Conservation (phyloP, 2,113 vertebrate genomes). For the human region DNA sequence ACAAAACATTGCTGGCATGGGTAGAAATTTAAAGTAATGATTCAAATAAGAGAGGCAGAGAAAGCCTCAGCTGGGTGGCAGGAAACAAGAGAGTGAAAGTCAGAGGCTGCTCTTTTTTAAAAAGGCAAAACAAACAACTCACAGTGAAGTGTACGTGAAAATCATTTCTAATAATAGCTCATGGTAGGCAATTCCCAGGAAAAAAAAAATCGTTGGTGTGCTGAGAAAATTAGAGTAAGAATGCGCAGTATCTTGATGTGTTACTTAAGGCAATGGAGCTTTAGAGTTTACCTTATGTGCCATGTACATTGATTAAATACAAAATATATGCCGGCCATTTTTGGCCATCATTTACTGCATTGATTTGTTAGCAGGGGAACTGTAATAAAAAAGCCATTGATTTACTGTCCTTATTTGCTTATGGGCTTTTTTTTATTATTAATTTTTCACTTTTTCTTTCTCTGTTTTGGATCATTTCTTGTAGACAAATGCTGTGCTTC, state of each 20-base stretch:
- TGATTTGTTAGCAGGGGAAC: conserved; percentile 86
- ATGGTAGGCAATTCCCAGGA: conserved; percentile 64
- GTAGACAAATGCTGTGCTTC: conserved; percentile 90
- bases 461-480: conserved; percentile 76
- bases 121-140: conserved; percentile 65
- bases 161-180: conserved; percentile 72
- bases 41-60: conserved; percentile 29
- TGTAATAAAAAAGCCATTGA: conserved; percentile 89
- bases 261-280: conserved; percentile 83
- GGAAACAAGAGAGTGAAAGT: conserved; percentile 9
- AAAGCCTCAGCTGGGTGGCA: conserved; percentile 33
- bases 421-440: conserved; percentile 89
- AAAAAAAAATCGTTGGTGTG: conserved; percentile 48
- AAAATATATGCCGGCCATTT: conserved; percentile 86
- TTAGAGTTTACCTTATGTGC: conserved; percentile 82
- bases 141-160: conserved; percentile 11
- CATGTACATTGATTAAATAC: conserved; percentile 87
- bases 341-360: conserved; percentile 88
- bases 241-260: conserved; percentile 58
- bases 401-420: conserved; percentile 90
- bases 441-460: conserved; percentile 83
- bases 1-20: background rate
- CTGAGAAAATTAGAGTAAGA: conserved; percentile 70
- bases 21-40: conserved; percentile 54
- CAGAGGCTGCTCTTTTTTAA: conserved; percentile 22